phyloP scores from a whole-genome alignment of 2,888 invertebrate genomes.

The Polydrusus cervinus region DNA sequence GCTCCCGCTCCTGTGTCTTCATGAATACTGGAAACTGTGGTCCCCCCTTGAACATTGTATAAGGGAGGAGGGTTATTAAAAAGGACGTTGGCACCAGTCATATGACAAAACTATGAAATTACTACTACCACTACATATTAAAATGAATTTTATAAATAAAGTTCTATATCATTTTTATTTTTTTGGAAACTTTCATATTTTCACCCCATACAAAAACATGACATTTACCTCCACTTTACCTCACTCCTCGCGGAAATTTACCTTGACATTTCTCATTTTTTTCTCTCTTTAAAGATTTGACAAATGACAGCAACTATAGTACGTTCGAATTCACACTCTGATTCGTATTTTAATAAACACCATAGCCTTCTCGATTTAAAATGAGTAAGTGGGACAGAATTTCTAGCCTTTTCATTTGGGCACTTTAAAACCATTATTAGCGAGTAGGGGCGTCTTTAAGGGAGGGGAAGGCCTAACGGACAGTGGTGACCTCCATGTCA shows the following conservation, averaged over 20 bases:
- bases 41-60: conserved; percentile 59
- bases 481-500: too few relatives aligned
- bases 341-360: too few relatives aligned
- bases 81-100: conserved; percentile 59
- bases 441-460: too few relatives aligned
- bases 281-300: too few relatives aligned
- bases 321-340: too few relatives aligned
- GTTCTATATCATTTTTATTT: conserved; percentile 17
- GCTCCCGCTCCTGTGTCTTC: conserved; percentile 71
- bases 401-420: too few relatives aligned
- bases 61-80: conserved; percentile 59
- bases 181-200: conserved; percentile 28
- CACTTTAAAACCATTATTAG: too few relatives aligned
- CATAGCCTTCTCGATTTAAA: too few relatives aligned
- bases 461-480: too few relatives aligned
- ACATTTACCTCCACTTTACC: background rate
- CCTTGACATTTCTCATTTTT: too few relatives aligned
- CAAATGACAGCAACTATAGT: too few relatives aligned
- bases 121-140: conserved; percentile 44
- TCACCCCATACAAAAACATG: conserved; percentile 25
- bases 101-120: conserved; percentile 42
- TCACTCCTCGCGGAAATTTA: background rate
- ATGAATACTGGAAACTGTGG: conserved; percentile 54
- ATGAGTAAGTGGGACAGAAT: too few relatives aligned
- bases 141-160: conserved; percentile 12